Conservation (phyloP, 1,140 invertebrate species). For the Phortica variegata region DNA sequence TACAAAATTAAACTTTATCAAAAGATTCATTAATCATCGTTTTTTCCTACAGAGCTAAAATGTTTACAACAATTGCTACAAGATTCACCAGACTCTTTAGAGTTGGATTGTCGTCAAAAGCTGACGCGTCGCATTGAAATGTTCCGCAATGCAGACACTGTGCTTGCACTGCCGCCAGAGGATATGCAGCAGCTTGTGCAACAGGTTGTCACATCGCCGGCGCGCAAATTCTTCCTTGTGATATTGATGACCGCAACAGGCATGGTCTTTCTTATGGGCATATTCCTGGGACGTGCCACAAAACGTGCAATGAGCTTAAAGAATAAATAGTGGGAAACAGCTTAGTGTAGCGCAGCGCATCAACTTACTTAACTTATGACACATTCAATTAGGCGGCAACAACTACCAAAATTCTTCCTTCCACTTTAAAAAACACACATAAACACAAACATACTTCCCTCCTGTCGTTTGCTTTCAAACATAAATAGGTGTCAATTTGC, state of each 20-base stretch:
- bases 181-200: constrained; percentile 71
- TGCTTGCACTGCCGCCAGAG: constrained; percentile 62
- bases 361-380: constrained; percentile 1
- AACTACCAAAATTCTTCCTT: background rate
- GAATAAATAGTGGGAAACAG: constrained; percentile 55
- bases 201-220: constrained; percentile 70
- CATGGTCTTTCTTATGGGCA: constrained; percentile 75
- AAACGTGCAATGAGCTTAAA: constrained; percentile 70
- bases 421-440: background rate
- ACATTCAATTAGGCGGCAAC: constrained; percentile 17
- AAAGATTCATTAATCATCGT: background rate
- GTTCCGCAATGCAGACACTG: constrained; percentile 83
- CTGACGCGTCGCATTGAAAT: constrained; percentile 80
- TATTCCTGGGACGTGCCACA: constrained; percentile 79
- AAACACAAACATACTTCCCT: no score
- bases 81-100: constrained; percentile 67
- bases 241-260: constrained; percentile 70
- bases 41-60: constrained; percentile 70
- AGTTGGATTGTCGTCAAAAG: constrained; percentile 75
- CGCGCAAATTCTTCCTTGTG: constrained; percentile 76
- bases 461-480: no score
- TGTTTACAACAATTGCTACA: constrained; percentile 76
- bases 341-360: background rate
- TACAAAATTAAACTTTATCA: background rate
- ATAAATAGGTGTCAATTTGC: no score